Percentiles rank a stretch among this genome's conserved stretches.
These are phyloP conservation scores for Agrochola circellaris DNA, from an alignment of 2,888 invertebrate genomes.

Conservation along the genomic window DNA sequence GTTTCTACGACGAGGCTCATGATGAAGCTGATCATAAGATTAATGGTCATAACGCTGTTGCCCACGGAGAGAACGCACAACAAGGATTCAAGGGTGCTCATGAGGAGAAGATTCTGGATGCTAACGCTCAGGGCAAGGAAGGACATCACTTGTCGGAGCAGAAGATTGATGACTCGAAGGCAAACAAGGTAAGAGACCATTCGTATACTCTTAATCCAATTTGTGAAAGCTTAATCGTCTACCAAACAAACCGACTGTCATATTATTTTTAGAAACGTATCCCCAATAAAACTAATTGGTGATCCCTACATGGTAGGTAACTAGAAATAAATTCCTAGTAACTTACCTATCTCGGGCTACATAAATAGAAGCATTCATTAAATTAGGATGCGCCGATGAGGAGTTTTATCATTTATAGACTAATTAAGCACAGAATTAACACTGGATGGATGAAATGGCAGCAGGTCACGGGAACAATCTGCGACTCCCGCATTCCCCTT, in stretches of 20 bases:
- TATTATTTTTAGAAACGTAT: no score
- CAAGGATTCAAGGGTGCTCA: constrained; percentile 91
- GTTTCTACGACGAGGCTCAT: constrained; percentile 92
- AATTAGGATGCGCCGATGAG: not conserved
- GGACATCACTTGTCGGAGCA: constrained; percentile 91
- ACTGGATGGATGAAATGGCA: no score
- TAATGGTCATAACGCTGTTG: constrained; percentile 90
- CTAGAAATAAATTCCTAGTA: not conserved
- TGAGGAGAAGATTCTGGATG: constrained; percentile 90
- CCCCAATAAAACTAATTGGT: no score
- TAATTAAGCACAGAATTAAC: no score
- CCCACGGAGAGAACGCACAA: constrained; percentile 90
- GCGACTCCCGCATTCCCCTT: no score
- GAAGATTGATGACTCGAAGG: constrained; percentile 90
- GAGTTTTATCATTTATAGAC: no score
- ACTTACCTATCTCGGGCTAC: not conserved
- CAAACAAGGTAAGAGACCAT: constrained; percentile 86
- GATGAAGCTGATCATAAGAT: constrained; percentile 91
- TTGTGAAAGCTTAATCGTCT: not conserved
- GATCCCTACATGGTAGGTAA: not conserved
- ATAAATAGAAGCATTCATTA: constrained; percentile 1
- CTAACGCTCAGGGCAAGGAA: constrained; percentile 90
- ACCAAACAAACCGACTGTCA: no score
- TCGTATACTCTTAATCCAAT: not conserved
- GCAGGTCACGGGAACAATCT: no score